Evolutionary conservation across 2,888 invertebrate species (phyloP), one percentile per base, ranked within the genome.

Genomic region (Metopia argyrocephala): DNA sequence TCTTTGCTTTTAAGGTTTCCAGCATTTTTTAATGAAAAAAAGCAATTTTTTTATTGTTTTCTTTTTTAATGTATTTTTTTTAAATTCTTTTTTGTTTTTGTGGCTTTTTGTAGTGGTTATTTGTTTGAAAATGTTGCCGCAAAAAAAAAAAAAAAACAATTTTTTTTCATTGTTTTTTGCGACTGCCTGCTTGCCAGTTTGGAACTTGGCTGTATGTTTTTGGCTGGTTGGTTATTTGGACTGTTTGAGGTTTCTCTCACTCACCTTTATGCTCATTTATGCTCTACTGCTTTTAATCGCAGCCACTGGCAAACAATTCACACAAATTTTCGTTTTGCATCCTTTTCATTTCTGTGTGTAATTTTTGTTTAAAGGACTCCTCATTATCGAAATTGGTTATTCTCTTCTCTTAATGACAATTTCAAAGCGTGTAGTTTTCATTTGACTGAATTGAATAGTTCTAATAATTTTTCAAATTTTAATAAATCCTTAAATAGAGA

Each of bases 241-340:
- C 65, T 66, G 59, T 71, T 71, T 71, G 59, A 46, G 65, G 59
- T 56, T 76, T 74, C 59, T 69, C 78, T 64, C 57, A 65, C 48
- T 59, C 57, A 69, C 54, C 65, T 76, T 73, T 76, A 54, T 64
- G 57, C 62, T 73, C 21, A 59, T 76, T 69, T 18, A 71, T 64
- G 64, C 65, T 46, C 23, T 50, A 61, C 15, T 65, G 70, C 65
- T 61, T 56, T 3, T 15, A 38, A 38, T 38, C 12, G 15, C 38
- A 38, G 38, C 38, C 38, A 38, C 12, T 15, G 12, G 15, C 1
- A 38, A 38, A 15, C 38, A 18, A 59, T 38, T 62, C 18, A 20
- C 65, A 20, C 57, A 27, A 52, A 28, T 65, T 27, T 61, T 64
- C 54, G n/a, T 12, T 25, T 27, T n/a, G 50, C 7, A 2, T 62